These are phyloP conservation scores for Pseudoatta argentina DNA, from an alignment of 1,140 invertebrate genomes.

Conservation along the genomic window DNA sequence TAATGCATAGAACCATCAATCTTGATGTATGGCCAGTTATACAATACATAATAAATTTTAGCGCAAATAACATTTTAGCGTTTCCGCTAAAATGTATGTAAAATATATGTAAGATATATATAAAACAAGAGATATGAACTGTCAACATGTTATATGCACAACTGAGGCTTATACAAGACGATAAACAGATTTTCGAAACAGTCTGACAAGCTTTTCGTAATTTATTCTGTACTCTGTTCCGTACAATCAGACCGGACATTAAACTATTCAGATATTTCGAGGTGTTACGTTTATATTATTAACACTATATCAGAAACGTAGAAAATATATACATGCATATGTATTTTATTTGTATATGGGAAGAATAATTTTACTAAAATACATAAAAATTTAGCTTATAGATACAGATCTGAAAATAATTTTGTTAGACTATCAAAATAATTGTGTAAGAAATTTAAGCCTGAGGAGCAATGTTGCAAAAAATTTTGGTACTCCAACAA, in stretches of 20 bases:
- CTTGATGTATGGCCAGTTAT: conserved; percentile 4
- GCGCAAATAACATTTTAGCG: conserved; percentile 1
- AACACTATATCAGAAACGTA: neutral
- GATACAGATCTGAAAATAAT: no score
- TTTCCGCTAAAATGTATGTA: neutral
- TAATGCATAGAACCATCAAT: neutral
- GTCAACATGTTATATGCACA: neutral
- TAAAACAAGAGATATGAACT: conserved; percentile 15
- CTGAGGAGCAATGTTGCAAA: no score
- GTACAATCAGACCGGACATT: neutral
- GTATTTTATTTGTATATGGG: neutral
- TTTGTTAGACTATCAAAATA: no score
- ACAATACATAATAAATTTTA: conserved; percentile 4
- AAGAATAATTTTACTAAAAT: no score
- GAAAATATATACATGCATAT: neutral
- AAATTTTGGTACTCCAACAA: no score
- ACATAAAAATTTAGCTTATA: no score
- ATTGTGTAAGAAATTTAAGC: no score
- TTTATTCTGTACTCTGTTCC: neutral
- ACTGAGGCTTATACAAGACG: conserved; percentile 1
- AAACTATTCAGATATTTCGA: neutral
- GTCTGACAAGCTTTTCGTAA: conserved; percentile 18
- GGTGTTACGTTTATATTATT: neutral
- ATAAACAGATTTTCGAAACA: conserved; percentile 23
- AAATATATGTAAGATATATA: neutral